Conservation (phyloP, 2,888 invertebrate genomes). For the Dryadula phaetusa region DNA sequence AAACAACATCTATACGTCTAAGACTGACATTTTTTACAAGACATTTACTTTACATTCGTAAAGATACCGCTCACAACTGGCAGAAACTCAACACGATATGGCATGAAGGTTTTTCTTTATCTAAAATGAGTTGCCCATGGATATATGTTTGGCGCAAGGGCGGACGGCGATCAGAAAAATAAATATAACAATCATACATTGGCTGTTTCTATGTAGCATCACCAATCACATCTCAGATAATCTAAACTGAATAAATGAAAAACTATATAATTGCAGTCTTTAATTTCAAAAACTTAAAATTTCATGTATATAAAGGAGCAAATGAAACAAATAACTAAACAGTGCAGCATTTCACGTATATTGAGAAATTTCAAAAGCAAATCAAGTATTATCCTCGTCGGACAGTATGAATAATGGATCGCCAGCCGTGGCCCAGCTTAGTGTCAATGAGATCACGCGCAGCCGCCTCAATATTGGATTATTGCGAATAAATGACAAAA, state of each 20-base stretch:
- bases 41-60: conserved; percentile 30
- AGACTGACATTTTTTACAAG: conserved; percentile 21
- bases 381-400: conserved; percentile 62
- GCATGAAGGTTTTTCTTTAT: conserved; percentile 40
- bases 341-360: conserved; percentile 39
- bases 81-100: conserved; percentile 38
- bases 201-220: conserved; percentile 8
- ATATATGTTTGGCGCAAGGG: conserved; percentile 29
- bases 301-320: background rate
- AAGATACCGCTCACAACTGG: conserved; percentile 33
- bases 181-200: conserved; percentile 34
- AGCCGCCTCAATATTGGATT: conserved; percentile 73
- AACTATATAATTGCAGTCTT: background rate
- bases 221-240: conserved; percentile 6
- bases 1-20: background rate
- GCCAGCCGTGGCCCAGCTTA: conserved; percentile 67
- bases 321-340: conserved; percentile 32
- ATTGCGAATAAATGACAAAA: conserved; percentile 78
- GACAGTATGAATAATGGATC: conserved; percentile 78
- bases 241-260: background rate
- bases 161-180: conserved; percentile 35
- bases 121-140: conserved; percentile 39
- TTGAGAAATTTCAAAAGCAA: conserved; percentile 50
- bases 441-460: conserved; percentile 80
- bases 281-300: conserved; percentile 8